A percentile compares a stretch with the other conserved stretches of the same genome.
Conservation (phyloP, 2,113 vertebrate genomes). For the Balaenoptera acutorostrata region DNA sequence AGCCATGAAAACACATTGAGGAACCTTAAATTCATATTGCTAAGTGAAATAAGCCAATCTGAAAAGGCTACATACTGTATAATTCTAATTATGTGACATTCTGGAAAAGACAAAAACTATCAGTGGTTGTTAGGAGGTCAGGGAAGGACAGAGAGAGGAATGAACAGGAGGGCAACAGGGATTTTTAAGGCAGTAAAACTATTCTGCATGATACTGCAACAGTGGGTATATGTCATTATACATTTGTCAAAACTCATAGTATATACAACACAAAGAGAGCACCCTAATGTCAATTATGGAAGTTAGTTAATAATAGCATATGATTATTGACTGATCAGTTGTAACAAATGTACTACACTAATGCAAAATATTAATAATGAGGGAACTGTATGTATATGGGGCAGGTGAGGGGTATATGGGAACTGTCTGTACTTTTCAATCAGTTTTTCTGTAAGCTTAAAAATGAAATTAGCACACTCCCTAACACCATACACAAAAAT, state of each 20-base stretch:
- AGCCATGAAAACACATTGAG: not conserved
- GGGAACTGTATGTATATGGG: not conserved
- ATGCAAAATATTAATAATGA: not conserved
- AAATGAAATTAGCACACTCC: too few relatives aligned
- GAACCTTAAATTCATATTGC: not conserved
- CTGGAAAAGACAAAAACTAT: not conserved
- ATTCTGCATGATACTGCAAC: not conserved
- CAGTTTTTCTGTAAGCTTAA: not conserved
- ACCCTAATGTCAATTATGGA: not conserved
- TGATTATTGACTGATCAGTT: not conserved
- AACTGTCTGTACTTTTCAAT: not conserved
- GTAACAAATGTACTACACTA: not conserved
- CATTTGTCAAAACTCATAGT: not conserved
- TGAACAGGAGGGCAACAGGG: not conserved
- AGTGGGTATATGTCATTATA: not conserved
- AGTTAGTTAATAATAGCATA: not conserved
- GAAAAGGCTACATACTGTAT: not conserved
- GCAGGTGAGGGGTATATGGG: not conserved
- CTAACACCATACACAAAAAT: too few relatives aligned
- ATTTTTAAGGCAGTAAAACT: not conserved
- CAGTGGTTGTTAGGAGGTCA: not conserved
- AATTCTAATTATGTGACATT: not conserved
- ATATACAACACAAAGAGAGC: not conserved
- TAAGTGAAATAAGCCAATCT: not conserved
- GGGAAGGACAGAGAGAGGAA: not conserved